Evolutionary conservation across 2,113 vertebrate species (phyloP).

Genomic region (Macaca fascicularis): T2T-MFA8v1.1 NC_088379.1:94455501-94456000

Average conservation of each 20-base stretch:
- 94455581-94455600: neutral
- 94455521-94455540: neutral
- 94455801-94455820: neutral
- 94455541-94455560: neutral
- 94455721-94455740: neutral
- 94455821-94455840: neutral
- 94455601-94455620: neutral
- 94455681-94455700: neutral
- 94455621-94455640: neutral
- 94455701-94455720: neutral
- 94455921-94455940: fast-evolving
- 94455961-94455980: neutral
- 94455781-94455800: neutral
- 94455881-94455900: neutral
- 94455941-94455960: neutral
- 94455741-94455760: neutral
- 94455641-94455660: neutral
- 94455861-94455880: neutral
- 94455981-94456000: neutral
- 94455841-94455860: neutral
- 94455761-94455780: neutral
- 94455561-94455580: neutral
- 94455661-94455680: neutral
- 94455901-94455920: neutral
- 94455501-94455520: neutral